A percentile compares a stretch with the other conserved stretches of the same genome.
phyloP scores from a whole-genome alignment of 1,140 invertebrate genomes.

The Amphibalanus amphitrite region DNA sequence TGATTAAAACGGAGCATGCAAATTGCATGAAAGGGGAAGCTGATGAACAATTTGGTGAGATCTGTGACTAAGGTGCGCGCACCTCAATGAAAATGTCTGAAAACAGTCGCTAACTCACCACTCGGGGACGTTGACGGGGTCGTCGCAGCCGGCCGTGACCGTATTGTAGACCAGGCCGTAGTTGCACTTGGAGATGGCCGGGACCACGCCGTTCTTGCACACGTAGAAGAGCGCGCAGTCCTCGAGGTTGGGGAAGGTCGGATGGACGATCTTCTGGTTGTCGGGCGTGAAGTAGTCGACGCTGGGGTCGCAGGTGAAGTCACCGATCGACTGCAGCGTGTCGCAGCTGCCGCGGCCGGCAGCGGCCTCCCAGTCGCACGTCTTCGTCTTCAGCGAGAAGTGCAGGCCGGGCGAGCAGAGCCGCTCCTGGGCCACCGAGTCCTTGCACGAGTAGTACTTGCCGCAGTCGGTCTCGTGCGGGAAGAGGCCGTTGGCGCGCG shows the following conservation, averaged over 20 bases:
- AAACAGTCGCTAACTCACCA: background rate
- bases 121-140: background rate
- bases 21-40: too few species aligned
- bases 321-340: background rate
- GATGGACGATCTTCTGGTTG: background rate
- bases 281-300: background rate
- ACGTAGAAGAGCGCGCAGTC: background rate
- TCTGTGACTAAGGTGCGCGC: too few species aligned
- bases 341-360: background rate
- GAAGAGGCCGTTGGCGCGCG: slow-evolving; percentile 61
- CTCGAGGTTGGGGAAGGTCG: background rate
- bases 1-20: too few species aligned
- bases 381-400: slow-evolving; percentile 52
- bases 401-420: slow-evolving; percentile 66
- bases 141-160: background rate
- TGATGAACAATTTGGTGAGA: too few species aligned
- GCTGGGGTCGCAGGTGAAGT: background rate
- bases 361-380: slow-evolving; percentile 44
- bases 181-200: background rate
- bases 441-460: slow-evolving; percentile 63
- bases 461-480: slow-evolving; percentile 56
- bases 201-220: background rate
- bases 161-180: background rate
- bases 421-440: slow-evolving; percentile 46
- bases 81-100: too few species aligned